Base-by-base conservation (phyloP, 1,140 invertebrate species). In the Drosophila ironensis region DNA sequence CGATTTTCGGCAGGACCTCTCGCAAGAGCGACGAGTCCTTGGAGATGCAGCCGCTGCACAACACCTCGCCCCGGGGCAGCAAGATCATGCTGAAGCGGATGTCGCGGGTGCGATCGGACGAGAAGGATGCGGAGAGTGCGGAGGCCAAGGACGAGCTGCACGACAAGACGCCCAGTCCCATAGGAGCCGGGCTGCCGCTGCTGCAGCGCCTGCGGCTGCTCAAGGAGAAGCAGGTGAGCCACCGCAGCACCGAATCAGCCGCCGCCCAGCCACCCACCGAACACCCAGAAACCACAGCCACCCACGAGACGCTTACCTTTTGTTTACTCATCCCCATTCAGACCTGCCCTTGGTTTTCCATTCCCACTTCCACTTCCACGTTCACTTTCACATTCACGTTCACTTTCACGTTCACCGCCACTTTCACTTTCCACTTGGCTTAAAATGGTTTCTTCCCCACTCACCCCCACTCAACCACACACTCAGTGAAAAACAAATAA, bases 151-250 rank as follows among this genome's bases (percentile, higher is more conserved):
- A 89, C 89, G 86, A 92, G 86, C 73, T 92, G 72, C 90, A 93
- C 90, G 89, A 94, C 89, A 92, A 92, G 88, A 88, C 92, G 45
- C 87, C 92, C 68, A 95, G 95, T 37, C 94, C 95, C 0, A 91
- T 97, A 22, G 95, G 95, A 4, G 88, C 95, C 0, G 96, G 96
- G 0, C 90, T 97, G n/a, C 96, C 96, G 0, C 89, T 97, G 3
- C 90, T 97, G 1, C 92, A 95, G 11, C 90, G 95, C 42, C 89
- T 97, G 4, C 94, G 95, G 72, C 89, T 97, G 5, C 91, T 97
- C 0, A 96, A 96, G 80, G 96, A 97, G 78, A 96, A 96, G 88
- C 95, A 97, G 89, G 95, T 96, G 38, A 91, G 30, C 30, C 30
- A 35, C 30, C 12, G 14, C 12, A 19, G 41, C 42, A 52, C 59